phyloP scores from a whole-genome alignment of 2,113 vertebrate genomes.

The Sebastes fasciatus region DNA sequence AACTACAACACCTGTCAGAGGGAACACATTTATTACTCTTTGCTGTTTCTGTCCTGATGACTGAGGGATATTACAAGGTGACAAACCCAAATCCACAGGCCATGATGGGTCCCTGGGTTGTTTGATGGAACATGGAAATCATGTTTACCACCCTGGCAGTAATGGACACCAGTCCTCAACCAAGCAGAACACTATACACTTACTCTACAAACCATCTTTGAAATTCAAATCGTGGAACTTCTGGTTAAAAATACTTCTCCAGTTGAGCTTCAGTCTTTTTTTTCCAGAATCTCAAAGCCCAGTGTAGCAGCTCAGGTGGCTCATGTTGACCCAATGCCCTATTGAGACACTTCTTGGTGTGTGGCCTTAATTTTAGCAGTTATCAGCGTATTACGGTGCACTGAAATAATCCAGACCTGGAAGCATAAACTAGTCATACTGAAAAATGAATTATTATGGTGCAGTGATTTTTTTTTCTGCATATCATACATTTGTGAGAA shows the following conservation, averaged over 20 bases:
- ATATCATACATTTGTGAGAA: not conserved
- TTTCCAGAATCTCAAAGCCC: constrained; percentile 2
- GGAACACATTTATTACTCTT: constrained; percentile 35
- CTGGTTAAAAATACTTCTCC: constrained; percentile 1
- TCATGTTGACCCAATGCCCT: constrained; percentile 49
- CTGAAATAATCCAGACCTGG: constrained; percentile 11
- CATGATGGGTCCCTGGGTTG: not conserved
- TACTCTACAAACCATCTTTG: not conserved
- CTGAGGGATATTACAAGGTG: constrained; percentile 31
- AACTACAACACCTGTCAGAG: constrained; percentile 28
- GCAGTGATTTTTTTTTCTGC: not conserved
- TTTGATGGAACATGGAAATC: constrained; percentile 23
- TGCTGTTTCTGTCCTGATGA: constrained; percentile 31
- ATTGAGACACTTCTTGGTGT: constrained; percentile 48
- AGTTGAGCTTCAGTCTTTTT: not conserved
- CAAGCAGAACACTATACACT: constrained; percentile 15
- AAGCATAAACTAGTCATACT: not conserved
- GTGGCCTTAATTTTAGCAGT: constrained; percentile 39
- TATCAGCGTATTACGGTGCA: not conserved
- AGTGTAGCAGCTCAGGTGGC: constrained; percentile 35
- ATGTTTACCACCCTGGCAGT: constrained; percentile 8
- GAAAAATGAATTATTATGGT: not conserved
- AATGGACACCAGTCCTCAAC: constrained; percentile 7
- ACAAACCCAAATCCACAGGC: constrained; percentile 37
- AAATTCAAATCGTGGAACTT: not conserved